Evolutionary conservation across 30 jellyfish, hydroid and myxozoan species (phyloP).

Genomic region (Nemopilema nomurai): DNA sequence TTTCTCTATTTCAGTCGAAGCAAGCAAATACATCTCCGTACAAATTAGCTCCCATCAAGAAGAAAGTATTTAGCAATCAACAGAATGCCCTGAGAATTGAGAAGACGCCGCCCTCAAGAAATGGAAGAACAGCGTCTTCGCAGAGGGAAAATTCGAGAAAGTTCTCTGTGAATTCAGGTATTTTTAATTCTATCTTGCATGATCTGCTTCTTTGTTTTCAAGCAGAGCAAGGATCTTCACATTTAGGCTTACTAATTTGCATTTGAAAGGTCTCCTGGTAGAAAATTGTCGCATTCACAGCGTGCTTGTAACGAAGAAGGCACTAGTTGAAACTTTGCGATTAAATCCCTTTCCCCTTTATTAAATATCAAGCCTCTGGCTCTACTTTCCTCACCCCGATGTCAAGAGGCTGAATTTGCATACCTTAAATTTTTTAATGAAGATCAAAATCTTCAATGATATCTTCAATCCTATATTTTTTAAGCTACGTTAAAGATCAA

Average conservation of each 20-base stretch:
- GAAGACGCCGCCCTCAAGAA: neutral
- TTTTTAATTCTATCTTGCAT: neutral
- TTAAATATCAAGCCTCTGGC: too few relatives aligned
- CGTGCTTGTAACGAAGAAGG: too few relatives aligned
- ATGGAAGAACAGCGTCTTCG: neutral
- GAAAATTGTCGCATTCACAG: too few relatives aligned
- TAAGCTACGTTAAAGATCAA: neutral
- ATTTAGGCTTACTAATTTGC: too few relatives aligned
- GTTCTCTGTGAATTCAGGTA: neutral
- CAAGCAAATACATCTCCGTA: constrained; percentile 1
- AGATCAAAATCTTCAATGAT: neutral
- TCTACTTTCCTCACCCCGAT: too few relatives aligned
- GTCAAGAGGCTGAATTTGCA: too few relatives aligned
- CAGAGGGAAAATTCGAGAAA: neutral
- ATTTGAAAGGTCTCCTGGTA: too few relatives aligned
- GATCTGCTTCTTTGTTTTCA: neutral
- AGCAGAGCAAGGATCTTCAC: too few relatives aligned
- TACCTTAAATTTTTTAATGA: too few relatives aligned
- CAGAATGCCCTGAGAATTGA: neutral
- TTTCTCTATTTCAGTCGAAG: neutral
- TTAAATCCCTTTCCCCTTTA: too few relatives aligned
- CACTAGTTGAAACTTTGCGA: too few relatives aligned
- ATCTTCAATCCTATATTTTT: neutral
- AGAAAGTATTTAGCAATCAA: neutral
- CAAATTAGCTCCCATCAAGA: constrained; percentile 32